Evolutionary conservation across 2,888 invertebrate genomes (phyloP).

Genomic region (Choreutis nemorana): DNA sequence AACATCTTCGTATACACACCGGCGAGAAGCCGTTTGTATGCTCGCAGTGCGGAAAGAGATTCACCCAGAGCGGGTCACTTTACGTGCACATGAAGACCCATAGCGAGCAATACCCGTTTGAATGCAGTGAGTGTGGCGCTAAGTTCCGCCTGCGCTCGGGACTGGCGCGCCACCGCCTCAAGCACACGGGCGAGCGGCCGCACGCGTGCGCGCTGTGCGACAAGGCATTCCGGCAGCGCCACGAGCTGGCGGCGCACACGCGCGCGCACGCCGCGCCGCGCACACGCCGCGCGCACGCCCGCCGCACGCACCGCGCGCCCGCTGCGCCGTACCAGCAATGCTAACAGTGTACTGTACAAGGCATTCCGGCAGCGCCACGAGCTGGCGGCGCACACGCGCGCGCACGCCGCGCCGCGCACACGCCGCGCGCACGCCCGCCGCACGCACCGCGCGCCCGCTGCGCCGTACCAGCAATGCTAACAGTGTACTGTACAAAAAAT

Average conservation of each 20-base stretch:
- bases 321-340: no score
- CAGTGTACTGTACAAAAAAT: conserved; percentile 34
- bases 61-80: conserved; percentile 71
- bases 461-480: no score
- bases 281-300: conserved; percentile 63
- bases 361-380: conserved; percentile 68
- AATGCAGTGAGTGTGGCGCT: conserved; percentile 68
- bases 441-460: conserved; percentile 62
- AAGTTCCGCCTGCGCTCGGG: conserved; percentile 67
- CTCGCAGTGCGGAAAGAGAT: conserved; percentile 67
- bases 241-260: conserved; percentile 64
- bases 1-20: conserved; percentile 68
- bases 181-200: conserved; percentile 70
- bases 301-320: conserved; percentile 65
- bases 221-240: conserved; percentile 64
- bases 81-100: conserved; percentile 71
- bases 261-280: conserved; percentile 64
- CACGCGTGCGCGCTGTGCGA: conserved; percentile 67
- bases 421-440: conserved; percentile 65
- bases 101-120: conserved; percentile 59
- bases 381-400: conserved; percentile 56
- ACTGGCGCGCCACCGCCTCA: conserved; percentile 62
- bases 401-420: conserved; percentile 64
- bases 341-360: conserved; percentile 24
- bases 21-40: conserved; percentile 68